A percentile compares a stretch with the other conserved stretches of the same genome.
Conservation (phyloP, 2,113 vertebrate genomes). For the Pimephales promelas region DNA sequence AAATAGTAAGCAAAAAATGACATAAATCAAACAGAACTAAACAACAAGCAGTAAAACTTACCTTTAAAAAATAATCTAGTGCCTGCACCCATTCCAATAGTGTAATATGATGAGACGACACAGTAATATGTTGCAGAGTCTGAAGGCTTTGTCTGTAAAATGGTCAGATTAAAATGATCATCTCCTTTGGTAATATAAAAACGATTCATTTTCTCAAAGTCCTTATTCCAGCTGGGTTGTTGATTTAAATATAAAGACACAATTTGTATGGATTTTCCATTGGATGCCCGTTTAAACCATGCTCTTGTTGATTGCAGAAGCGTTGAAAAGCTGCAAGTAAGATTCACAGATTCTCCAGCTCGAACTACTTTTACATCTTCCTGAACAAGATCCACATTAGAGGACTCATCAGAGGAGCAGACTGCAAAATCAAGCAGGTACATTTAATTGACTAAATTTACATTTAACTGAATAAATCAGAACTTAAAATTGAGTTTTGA, state of each 20-base stretch:
- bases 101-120: neutral
- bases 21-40: neutral
- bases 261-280: slow-evolving; percentile 13
- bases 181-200: neutral
- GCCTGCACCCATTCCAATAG: slow-evolving; percentile 14
- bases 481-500: too few species aligned
- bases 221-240: neutral
- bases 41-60: neutral
- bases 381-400: slow-evolving; percentile 12
- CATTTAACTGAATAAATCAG: too few species aligned
- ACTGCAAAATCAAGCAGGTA: neutral
- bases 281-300: slow-evolving; percentile 39
- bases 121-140: slow-evolving; percentile 47
- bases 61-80: slow-evolving; percentile 32
- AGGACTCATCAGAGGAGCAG: neutral
- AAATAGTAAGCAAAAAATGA: neutral
- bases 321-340: neutral
- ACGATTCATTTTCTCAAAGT: neutral
- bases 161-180: slow-evolving; percentile 29
- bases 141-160: neutral
- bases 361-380: slow-evolving; percentile 9
- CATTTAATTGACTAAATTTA: too few species aligned
- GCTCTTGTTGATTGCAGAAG: neutral
- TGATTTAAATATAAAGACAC: slow-evolving; percentile 1
- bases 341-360: slow-evolving; percentile 22